Conservation (phyloP, 2,888 invertebrate genomes). For the Girardia tigrina region DNA sequence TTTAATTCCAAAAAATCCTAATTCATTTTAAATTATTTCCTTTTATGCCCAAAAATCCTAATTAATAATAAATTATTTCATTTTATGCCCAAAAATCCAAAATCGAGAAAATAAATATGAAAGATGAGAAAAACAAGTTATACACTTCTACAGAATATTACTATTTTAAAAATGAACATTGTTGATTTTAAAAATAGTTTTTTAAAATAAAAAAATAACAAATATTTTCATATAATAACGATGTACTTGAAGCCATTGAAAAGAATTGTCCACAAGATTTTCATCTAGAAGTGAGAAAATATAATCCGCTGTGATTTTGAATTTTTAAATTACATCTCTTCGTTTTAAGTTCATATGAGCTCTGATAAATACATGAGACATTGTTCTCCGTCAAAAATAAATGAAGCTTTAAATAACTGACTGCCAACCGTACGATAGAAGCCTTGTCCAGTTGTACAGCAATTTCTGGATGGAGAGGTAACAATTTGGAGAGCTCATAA, state of each 20-base stretch:
- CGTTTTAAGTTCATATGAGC: background rate
- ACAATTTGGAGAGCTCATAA: constrained; percentile 35
- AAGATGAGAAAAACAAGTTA: no score
- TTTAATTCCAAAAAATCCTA: no score
- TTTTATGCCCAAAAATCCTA: no score
- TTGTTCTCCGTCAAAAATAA: constrained; percentile 29
- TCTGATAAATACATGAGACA: background rate
- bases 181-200: no score
- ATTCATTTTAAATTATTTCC: no score
- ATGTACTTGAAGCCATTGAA: background rate
- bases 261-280: background rate
- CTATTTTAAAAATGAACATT: no score
- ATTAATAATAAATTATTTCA: no score
- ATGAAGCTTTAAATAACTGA: constrained; percentile 36
- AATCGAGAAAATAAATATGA: no score
- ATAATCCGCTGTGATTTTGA: background rate
- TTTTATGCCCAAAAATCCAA: no score
- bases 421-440: constrained; percentile 36
- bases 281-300: background rate
- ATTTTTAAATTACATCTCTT: background rate
- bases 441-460: constrained; percentile 37
- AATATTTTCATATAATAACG: no score
- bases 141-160: no score
- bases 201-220: no score
- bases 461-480: constrained; percentile 37